Evolutionary conservation across 2,888 invertebrate species (phyloP).

Genomic region (Dasysyrphus albostriatus): DNA sequence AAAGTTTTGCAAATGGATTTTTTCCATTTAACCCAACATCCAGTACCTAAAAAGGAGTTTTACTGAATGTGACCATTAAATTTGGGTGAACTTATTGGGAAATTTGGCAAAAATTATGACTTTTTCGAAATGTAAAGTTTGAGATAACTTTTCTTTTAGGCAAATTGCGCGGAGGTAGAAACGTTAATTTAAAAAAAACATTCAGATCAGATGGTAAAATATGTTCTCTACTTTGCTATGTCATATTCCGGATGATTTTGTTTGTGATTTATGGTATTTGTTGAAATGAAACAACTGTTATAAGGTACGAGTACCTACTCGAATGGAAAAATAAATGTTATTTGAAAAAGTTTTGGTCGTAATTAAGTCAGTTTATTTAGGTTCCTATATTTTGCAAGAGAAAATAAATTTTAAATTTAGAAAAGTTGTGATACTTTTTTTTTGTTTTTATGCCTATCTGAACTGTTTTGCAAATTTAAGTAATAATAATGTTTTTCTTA

Average conservation of each 20-base stretch:
- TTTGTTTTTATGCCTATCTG: background rate
- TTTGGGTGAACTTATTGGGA: conserved; percentile 69
- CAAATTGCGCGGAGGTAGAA: conserved; percentile 56
- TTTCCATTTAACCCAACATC: conserved; percentile 71
- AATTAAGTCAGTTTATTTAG: background rate
- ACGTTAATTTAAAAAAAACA: conserved; percentile 26
- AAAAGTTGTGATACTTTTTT: background rate
- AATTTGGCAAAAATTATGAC: conserved; percentile 63
- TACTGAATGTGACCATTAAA: conserved; percentile 65
- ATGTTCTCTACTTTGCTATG: conserved; percentile 4
- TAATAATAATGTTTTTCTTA: no score
- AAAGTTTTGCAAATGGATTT: conserved; percentile 72
- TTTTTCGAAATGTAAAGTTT: conserved; percentile 15
- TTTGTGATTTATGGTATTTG: conserved; percentile 16
- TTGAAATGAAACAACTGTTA: background rate
- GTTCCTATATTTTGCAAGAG: background rate
- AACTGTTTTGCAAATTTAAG: no score
- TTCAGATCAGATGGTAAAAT: background rate
- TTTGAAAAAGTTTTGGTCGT: background rate
- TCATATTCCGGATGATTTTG: background rate
- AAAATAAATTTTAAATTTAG: background rate
- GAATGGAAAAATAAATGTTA: background rate
- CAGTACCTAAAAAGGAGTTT: conserved; percentile 38
- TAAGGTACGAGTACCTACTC: background rate
- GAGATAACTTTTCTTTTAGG: conserved; percentile 68